Conservation (phyloP, 2,797 vertebrate species). For the Rhabdophis nuchalis region DNA sequence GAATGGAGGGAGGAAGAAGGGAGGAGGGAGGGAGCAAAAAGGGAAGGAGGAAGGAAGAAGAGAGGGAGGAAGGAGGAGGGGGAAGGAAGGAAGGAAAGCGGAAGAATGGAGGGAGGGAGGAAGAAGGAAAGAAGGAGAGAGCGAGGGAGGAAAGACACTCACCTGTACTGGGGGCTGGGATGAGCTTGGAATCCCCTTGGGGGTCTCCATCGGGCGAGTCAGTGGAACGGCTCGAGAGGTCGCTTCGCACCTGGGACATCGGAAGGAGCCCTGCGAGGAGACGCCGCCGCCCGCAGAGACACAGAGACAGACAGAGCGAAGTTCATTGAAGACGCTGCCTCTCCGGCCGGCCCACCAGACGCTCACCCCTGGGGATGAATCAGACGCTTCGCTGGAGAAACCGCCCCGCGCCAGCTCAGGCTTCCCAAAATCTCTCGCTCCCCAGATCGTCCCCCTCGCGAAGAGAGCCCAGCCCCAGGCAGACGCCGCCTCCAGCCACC, state of each 20-base stretch:
- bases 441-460: neutral
- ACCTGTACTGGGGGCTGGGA: conserved; percentile 47
- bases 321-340: neutral
- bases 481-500: neutral
- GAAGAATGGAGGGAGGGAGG: fast-evolving
- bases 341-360: neutral
- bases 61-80: too few relatives aligned
- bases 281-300: neutral
- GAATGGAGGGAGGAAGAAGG: neutral
- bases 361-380: conserved; percentile 17
- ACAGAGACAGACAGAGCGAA: neutral
- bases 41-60: fast-evolving
- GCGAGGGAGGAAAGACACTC: neutral
- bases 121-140: neutral
- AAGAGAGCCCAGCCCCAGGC: neutral
- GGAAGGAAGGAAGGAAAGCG: fast-evolving
- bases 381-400: conserved; percentile 9
- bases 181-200: conserved; percentile 11
- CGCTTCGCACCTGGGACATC: conserved; percentile 82
- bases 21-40: fast-evolving
- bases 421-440: neutral
- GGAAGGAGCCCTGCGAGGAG: conserved; percentile 62
- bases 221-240: conserved; percentile 66
- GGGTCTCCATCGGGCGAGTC: conserved; percentile 74
- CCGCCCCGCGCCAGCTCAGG: neutral